Evolutionary conservation across 2,888 invertebrate species (phyloP).

Genomic region (Tricholauxania praeusta): DNA sequence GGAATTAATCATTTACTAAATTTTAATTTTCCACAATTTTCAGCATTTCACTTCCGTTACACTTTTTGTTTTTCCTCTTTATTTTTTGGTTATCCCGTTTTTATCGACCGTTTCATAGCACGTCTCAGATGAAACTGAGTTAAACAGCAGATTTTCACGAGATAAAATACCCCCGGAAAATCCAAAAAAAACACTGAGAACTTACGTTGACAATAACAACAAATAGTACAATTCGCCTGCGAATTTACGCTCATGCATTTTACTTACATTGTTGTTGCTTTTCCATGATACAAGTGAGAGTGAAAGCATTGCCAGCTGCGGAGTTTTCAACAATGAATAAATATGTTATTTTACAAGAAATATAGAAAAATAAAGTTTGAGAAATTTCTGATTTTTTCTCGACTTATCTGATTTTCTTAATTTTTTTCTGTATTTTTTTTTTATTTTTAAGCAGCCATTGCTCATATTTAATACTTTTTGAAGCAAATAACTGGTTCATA

Average conservation of each 20-base stretch:
- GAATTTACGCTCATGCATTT: slow-evolving; percentile 14
- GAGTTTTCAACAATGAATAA: background rate
- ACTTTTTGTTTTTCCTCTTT: slow-evolving; percentile 18
- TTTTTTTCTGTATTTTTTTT: too few species aligned
- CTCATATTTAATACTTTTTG: too few species aligned
- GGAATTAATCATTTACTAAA: background rate
- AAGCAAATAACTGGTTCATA: too few species aligned
- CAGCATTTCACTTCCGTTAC: background rate
- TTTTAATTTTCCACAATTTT: slow-evolving; percentile 11
- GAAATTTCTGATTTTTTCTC: too few species aligned
- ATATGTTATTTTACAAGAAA: too few species aligned
- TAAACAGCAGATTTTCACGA: slow-evolving; percentile 54
- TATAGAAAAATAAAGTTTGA: too few species aligned
- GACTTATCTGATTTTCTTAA: too few species aligned
- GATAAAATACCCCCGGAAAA: slow-evolving; percentile 59
- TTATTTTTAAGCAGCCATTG: too few species aligned
- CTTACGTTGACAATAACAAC: background rate
- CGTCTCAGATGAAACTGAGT: slow-evolving; percentile 68
- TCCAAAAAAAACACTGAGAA: slow-evolving; percentile 4
- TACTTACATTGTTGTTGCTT: background rate
- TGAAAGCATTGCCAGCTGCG: too few species aligned
- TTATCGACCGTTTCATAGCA: slow-evolving; percentile 64
- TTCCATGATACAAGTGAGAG: background rate
- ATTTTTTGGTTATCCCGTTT: slow-evolving; percentile 32
- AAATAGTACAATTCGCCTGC: background rate